Conservation (phyloP, 1,140 invertebrate species). For the Platyscapa corneri region DNA sequence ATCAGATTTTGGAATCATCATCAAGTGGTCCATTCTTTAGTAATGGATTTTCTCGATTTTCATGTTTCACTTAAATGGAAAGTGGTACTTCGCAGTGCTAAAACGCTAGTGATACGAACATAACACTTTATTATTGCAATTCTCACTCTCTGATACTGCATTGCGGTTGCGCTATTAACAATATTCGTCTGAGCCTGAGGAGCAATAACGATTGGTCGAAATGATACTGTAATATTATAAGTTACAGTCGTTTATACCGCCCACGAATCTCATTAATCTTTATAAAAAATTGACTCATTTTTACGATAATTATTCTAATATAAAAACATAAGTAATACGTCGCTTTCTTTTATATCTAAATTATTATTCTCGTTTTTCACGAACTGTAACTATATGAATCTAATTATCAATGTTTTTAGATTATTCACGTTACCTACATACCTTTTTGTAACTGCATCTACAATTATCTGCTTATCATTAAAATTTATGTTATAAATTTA, state of each 20-base stretch:
- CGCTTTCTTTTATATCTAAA: neutral
- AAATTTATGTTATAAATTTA: neutral
- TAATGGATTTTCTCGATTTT: neutral
- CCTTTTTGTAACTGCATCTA: neutral
- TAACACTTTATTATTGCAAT: constrained; percentile 2
- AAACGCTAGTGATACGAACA: constrained; percentile 3
- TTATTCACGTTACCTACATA: neutral
- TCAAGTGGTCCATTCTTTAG: neutral
- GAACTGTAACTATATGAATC: neutral
- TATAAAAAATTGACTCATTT: neutral
- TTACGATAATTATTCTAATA: neutral
- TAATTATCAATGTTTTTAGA: neutral
- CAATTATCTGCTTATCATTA: neutral
- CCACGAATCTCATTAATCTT: neutral
- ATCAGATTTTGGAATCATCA: neutral
- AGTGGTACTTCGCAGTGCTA: neutral
- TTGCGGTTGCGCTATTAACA: neutral
- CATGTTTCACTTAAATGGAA: constrained; percentile 21
- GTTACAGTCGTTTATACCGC: neutral
- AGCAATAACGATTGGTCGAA: neutral
- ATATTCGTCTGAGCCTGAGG: neutral
- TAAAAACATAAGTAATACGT: neutral
- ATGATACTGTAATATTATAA: neutral
- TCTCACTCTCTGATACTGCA: neutral
- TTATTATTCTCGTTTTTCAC: too few relatives aligned